Evolutionary conservation across 1,140 invertebrate genomes (phyloP), one percentile per base, ranked within the genome.

Genomic region (Agrilus planipennis): DNA sequence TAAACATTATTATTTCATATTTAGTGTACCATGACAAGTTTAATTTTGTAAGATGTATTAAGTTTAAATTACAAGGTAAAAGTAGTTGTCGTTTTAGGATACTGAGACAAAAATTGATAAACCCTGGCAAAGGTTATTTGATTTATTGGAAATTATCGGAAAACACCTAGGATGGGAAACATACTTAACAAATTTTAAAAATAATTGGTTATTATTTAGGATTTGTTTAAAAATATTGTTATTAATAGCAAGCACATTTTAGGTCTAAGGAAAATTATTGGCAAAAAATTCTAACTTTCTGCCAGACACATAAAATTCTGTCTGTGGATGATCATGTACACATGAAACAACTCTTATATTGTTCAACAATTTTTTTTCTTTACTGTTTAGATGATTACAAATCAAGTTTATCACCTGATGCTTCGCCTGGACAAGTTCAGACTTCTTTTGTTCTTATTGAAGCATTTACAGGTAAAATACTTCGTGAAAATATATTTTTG

Each of bases 81-180:
- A n/a, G n/a, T n/a, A n/a, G n/a, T n/a, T n/a, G n/a, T n/a, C 29
- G 34, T 17, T n/a, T 35, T 69, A 76, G 50, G 75, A 79, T 21
- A 68, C 62, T 48, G 76, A 78, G 47, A 66, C 69, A 52, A 76
- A 80, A 52, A 77, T 81, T 19, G 63, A 69, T 39, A 75, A 84
- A 51, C 77, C 80, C n/a, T 89, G 85, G 85, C 73, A 77, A 34
- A 77, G 77, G 47, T 67, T 90, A 11, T 88, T 84, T 57, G 70
- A 75, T 45, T 73, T 87, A 14, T 63, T 89, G 3, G 76, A 81
- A 59, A 61, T 82, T 34, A 75, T 82, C 32, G 84, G 83, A 1
- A 71, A 73, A 47, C 81, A 87, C 56, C 63, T 89, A 23, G 74
- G 74, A n/a, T 89, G 87, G 87, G 84, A 88, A 49, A 51, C 67